Conservation (phyloP, 2,888 invertebrate species). For the Stenchaetothrips biformis region DNA sequence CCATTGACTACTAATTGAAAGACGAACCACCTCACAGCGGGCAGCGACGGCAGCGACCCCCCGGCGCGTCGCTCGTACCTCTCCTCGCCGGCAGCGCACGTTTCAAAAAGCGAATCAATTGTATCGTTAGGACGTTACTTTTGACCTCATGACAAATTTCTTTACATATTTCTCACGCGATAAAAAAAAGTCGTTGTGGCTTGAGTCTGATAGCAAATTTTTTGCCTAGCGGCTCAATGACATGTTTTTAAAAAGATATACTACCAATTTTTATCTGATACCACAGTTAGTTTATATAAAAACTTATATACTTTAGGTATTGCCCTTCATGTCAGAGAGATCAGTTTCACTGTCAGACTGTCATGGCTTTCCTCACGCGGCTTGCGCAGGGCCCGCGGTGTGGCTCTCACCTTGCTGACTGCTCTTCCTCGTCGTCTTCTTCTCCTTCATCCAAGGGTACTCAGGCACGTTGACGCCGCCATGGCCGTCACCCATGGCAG, state of each 20-base stretch:
- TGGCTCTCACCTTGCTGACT: constrained; percentile 79
- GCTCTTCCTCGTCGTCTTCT: constrained; percentile 87
- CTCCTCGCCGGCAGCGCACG: background rate
- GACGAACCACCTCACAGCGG: background rate
- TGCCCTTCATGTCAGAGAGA: background rate
- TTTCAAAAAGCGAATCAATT: no score
- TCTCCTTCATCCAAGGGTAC: constrained; percentile 98
- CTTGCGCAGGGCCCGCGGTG: background rate
- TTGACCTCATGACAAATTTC: background rate
- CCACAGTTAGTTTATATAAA: background rate
- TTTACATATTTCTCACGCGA: background rate
- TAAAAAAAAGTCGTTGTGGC: background rate
- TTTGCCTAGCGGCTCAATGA: background rate
- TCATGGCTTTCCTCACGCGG: background rate
- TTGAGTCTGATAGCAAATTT: background rate
- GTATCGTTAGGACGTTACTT: no score
- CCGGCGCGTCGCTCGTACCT: no score
- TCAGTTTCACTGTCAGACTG: background rate
- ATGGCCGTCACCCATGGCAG: constrained; percentile 49
- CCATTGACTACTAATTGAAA: constrained; percentile 13
- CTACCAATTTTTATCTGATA: no score
- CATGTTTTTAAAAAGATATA: background rate
- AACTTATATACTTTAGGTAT: background rate
- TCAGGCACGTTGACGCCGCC: constrained; percentile 79
- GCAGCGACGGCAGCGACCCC: background rate